Base-by-base conservation (phyloP, 2,888 invertebrate genomes). In the Diadegma fenestrale region DNA sequence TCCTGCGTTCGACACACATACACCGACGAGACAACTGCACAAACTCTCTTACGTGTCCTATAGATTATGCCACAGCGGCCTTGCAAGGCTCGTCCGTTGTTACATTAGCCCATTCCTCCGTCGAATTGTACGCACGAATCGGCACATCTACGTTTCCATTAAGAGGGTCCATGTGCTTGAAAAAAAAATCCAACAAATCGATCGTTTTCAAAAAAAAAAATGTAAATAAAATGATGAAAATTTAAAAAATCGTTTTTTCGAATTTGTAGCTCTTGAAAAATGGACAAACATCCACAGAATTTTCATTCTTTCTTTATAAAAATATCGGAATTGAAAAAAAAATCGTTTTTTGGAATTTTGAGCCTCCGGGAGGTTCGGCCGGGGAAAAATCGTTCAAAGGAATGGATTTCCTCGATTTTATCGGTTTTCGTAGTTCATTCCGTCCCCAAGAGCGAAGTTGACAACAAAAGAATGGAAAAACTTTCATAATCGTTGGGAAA, bases 31-130 rank as follows among this genome's bases (percentile, higher is more conserved):
- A 12, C 43, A 12, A 37, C 75, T 63, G 45, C 26, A 45, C 22
- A 43, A 22, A 45, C 45, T 48, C 12, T 64, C 30, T 45, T 43
- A 26, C 48, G 72, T n/a, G n/a, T 48, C 54, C 76, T 75, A 85
- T 87, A 81, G 87, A 80, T 86, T 82, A 72, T 61, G 80, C 71
- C 80, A 33, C 17, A 80, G 82, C 82, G 85, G 85, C 82, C 82
- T 85, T 85, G 85, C 80, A 77, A 81, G 84, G 73, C 84, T 84
- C 69, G 77, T 33, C 61, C 43, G 81, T 81, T 73, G 81, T 81
- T 73, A 80, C 80, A 77, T 68, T 84, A 73, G 78, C 68, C 81
- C 72, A 78, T 81, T 37, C 58, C 72, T 69, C 41, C 41, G 26
- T 48, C 51, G 37, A 66, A 48, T 51, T 72, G 51, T 26, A 5